Conservation (phyloP, 2,888 invertebrate species). For the Punctoribates punctum region DNA sequence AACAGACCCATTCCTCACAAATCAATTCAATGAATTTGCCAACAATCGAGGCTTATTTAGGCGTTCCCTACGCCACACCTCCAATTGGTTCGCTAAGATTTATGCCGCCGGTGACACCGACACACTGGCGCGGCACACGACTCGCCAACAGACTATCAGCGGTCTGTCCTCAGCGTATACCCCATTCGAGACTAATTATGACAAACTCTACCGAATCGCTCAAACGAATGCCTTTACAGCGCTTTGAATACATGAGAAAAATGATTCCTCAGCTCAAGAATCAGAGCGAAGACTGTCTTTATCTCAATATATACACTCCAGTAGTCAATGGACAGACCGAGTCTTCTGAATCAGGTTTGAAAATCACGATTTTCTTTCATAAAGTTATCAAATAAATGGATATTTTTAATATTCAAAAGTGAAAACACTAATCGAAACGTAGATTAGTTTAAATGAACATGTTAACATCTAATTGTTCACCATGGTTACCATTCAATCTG, state of each 20-base stretch:
- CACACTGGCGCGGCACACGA: slow-evolving; percentile 53
- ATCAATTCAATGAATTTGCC: slow-evolving; percentile 12
- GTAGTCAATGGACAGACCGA: slow-evolving; percentile 48
- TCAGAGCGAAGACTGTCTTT: slow-evolving; percentile 95
- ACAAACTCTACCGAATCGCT: slow-evolving; percentile 50
- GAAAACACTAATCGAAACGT: too few relatives aligned
- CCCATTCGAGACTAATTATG: slow-evolving; percentile 45
- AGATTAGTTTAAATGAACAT: too few relatives aligned
- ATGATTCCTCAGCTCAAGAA: slow-evolving; percentile 64
- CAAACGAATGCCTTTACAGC: slow-evolving; percentile 52
- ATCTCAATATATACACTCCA: slow-evolving; percentile 92
- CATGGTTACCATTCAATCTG: too few relatives aligned
- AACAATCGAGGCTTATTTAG: slow-evolving; percentile 55
- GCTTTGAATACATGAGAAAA: slow-evolving; percentile 54
- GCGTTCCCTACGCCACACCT: slow-evolving; percentile 55
- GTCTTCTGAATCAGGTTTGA: slow-evolving; percentile 3
- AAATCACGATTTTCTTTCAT: too few relatives aligned
- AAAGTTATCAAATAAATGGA: too few relatives aligned
- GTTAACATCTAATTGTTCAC: too few relatives aligned
- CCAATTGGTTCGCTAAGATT: slow-evolving; percentile 54
- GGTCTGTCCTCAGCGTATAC: slow-evolving; percentile 55
- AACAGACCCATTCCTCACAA: slow-evolving; percentile 49
- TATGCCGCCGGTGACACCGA: slow-evolving; percentile 55
- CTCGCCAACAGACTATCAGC: slow-evolving; percentile 50
- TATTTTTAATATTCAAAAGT: too few relatives aligned